A percentile compares a stretch with the other conserved stretches of the same genome.
These are phyloP conservation scores for Noctua janthina DNA, from an alignment of 2,888 invertebrate genomes.

Conservation along the genomic window DNA sequence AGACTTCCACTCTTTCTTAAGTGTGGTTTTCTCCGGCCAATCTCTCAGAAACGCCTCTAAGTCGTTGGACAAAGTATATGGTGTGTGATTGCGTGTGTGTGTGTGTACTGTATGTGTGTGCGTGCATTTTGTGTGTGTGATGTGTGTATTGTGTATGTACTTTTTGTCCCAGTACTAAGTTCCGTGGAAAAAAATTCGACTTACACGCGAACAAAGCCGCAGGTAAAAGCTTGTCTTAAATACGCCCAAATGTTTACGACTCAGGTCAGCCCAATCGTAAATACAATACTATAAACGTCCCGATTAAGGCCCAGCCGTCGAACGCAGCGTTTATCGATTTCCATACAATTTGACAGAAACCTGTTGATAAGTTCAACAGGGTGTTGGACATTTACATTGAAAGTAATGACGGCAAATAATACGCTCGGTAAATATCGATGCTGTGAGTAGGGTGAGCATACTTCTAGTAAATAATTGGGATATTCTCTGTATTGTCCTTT, in stretches of 20 bases:
- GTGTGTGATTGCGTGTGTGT: too few relatives aligned
- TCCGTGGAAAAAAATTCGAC: background rate
- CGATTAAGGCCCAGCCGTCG: conserved; percentile 13
- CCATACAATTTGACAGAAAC: conserved; percentile 36
- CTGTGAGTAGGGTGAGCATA: conserved; percentile 36
- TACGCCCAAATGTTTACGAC: conserved; percentile 37
- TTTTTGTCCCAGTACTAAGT: background rate
- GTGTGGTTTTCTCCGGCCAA: background rate
- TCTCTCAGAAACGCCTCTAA: background rate
- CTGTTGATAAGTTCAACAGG: conserved; percentile 50
- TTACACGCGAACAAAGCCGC: background rate
- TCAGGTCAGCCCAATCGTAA: conserved; percentile 20
- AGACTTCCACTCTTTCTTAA: background rate
- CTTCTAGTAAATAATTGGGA: background rate
- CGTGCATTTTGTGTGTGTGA: background rate
- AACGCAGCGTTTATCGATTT: conserved; percentile 36
- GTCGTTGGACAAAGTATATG: background rate
- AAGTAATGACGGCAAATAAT: conserved; percentile 55
- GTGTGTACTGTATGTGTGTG: too few relatives aligned
- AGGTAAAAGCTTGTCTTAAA: background rate
- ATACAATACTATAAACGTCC: conserved; percentile 16
- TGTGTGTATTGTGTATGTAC: too few relatives aligned
- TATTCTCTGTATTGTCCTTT: background rate
- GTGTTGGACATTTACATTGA: conserved; percentile 30
- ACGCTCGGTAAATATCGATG: conserved; percentile 47